Evolutionary conservation across 2,888 invertebrate genomes (phyloP).

Genomic region (Julus scanicus): DNA sequence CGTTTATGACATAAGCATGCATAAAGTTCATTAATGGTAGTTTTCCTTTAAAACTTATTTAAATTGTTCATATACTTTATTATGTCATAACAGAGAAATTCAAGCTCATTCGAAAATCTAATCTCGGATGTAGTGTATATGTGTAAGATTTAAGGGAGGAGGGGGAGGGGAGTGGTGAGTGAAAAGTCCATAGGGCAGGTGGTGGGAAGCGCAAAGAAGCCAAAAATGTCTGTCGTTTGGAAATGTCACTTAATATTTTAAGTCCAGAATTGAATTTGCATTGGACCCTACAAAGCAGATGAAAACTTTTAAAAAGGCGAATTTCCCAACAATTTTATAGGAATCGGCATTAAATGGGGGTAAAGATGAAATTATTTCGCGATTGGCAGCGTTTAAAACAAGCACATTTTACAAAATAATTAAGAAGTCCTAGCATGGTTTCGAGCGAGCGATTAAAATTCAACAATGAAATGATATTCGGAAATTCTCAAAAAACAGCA

Average conservation of each 20-base stretch:
- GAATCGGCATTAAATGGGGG: background rate
- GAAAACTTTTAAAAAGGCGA: background rate
- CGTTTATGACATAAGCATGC: no score
- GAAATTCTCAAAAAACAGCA: slow-evolving; percentile 25
- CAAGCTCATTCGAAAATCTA: background rate
- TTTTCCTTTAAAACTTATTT: background rate
- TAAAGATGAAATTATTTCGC: background rate
- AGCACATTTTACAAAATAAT: slow-evolving; percentile 37
- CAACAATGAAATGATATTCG: slow-evolving; percentile 37
- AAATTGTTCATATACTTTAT: background rate
- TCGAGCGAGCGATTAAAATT: slow-evolving; percentile 40
- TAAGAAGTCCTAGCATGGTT: slow-evolving; percentile 45
- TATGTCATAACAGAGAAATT: background rate
- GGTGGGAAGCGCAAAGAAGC: slow-evolving; percentile 1
- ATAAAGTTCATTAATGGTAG: no score
- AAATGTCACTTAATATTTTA: slow-evolving; percentile 15
- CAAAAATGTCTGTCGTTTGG: slow-evolving; percentile 32
- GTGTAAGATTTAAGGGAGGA: background rate
- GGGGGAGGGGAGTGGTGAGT: background rate
- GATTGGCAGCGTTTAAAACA: slow-evolving; percentile 29
- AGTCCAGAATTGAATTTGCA: slow-evolving; percentile 23
- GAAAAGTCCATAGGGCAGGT: background rate
- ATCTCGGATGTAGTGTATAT: background rate
- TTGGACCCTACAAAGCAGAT: slow-evolving; percentile 40
- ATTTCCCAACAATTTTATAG: background rate